phyloP scores from a whole-genome alignment of 1,140 invertebrate genomes.

The Drosophila novamexicana region DNA sequence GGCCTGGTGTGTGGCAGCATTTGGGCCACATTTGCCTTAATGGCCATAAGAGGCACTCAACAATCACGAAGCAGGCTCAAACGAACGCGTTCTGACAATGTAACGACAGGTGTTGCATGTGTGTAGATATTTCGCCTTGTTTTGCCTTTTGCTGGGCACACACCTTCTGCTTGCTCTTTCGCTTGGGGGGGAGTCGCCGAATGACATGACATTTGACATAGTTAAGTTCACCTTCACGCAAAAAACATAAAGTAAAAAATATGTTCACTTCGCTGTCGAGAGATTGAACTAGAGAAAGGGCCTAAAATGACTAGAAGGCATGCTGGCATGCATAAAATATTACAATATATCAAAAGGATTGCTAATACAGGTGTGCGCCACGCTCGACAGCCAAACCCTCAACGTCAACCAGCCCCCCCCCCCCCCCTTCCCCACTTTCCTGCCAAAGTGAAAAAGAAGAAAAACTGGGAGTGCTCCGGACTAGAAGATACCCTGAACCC shows the following conservation, averaged over 20 bases:
- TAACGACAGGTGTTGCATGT: slow-evolving; percentile 44
- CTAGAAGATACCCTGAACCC: too few species aligned
- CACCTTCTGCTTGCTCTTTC: too few species aligned
- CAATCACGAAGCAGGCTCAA: slow-evolving; percentile 22
- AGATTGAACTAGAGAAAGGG: too few species aligned
- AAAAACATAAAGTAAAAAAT: neutral
- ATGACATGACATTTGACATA: slow-evolving; percentile 60
- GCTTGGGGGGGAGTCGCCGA: slow-evolving; percentile 8
- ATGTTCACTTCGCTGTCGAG: slow-evolving; percentile 3
- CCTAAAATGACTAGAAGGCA: slow-evolving; percentile 27
- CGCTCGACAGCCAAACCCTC: slow-evolving; percentile 8
- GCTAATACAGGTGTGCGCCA: slow-evolving; percentile 48
- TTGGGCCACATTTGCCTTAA: slow-evolving; percentile 37
- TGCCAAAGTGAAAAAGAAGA: slow-evolving; percentile 1
- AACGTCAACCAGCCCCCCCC: neutral
- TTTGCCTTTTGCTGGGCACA: neutral
- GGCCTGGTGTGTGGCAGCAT: neutral
- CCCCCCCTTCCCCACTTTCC: too few species aligned
- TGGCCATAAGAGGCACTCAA: slow-evolving; percentile 48
- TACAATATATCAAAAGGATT: slow-evolving; percentile 77
- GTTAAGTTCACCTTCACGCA: slow-evolving; percentile 30
- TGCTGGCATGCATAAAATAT: slow-evolving; percentile 60
- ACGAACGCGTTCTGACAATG: slow-evolving; percentile 34
- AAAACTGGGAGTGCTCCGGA: neutral
- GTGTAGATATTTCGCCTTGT: slow-evolving; percentile 2